A percentile compares a stretch with the other conserved stretches of the same genome.
Evolutionary conservation across 2,113 vertebrate species (phyloP).

Genomic region (Daubentonia madagascariensis): DNA sequence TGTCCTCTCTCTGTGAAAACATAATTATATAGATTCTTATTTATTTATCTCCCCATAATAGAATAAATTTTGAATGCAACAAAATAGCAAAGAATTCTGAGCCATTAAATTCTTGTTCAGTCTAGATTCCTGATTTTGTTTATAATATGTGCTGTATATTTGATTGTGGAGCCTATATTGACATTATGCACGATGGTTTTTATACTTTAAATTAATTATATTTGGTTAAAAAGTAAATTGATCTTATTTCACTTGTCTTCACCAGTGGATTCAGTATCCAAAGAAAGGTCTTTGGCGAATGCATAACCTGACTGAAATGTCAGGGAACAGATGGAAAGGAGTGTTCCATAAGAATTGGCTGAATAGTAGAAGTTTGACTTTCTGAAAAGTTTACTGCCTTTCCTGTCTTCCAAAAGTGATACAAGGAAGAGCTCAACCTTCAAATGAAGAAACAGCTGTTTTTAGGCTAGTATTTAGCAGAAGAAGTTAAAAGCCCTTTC

Average conservation of each 20-base stretch:
- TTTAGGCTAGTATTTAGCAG: conserved; percentile 15
- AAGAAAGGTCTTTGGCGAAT: conserved; percentile 59
- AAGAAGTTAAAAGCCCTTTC: not conserved
- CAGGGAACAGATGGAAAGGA: conserved; percentile 62
- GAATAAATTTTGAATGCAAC: conserved; percentile 11
- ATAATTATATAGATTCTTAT: not conserved
- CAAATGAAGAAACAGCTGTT: conserved; percentile 30
- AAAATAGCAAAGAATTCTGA: not conserved
- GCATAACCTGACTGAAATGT: conserved; percentile 60
- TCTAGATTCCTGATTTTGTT: conserved; percentile 17
- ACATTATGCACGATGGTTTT: not conserved
- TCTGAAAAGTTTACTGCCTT: conserved; percentile 35
- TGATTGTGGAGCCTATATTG: conserved; percentile 10
- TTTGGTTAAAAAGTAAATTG: conserved; percentile 36
- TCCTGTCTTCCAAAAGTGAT: conserved; percentile 22
- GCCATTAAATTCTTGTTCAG: not conserved
- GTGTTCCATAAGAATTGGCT: conserved; percentile 39
- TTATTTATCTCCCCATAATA: not conserved
- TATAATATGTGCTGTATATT: conserved; percentile 3
- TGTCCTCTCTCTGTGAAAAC: not conserved
- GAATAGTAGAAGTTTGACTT: conserved; percentile 48
- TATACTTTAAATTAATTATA: conserved; percentile 47
- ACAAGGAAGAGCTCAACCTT: conserved; percentile 24
- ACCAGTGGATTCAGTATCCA: conserved; percentile 35
- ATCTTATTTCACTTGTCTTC: conserved; percentile 43